Evolutionary conservation across 1,140 invertebrate species (phyloP).

Genomic region (Leptestheria dahalacensis): DNA sequence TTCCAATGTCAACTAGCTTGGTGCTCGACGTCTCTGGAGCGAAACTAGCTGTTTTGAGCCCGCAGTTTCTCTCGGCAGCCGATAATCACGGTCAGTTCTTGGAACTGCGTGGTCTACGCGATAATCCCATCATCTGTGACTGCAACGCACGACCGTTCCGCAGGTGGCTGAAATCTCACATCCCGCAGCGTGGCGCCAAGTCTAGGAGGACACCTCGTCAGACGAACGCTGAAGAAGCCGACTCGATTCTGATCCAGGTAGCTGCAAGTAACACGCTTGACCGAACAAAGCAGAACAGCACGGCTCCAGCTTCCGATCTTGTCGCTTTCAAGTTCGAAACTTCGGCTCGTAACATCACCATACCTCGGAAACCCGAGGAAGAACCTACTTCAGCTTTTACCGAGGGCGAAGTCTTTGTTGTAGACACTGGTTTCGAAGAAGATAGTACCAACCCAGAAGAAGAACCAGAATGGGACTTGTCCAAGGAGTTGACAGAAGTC

Average conservation of each 20-base stretch:
- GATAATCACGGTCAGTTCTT: conserved; percentile 62
- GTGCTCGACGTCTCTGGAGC: conserved; percentile 60
- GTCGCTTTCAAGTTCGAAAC: conserved; percentile 2
- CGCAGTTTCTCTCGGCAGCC: conserved; percentile 56
- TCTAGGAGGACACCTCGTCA: conserved; percentile 4
- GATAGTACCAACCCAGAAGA: neutral
- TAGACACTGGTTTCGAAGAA: neutral
- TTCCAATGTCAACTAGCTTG: conserved; percentile 71
- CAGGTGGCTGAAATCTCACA: conserved; percentile 45
- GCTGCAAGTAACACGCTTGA: conserved; percentile 26
- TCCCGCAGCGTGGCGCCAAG: neutral
- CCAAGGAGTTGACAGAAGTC: conserved; percentile 29
- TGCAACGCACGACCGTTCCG: conserved; percentile 62
- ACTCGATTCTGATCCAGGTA: conserved; percentile 2
- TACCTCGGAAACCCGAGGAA: neutral
- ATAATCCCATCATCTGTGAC: conserved; percentile 69
- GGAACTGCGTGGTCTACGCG: conserved; percentile 48
- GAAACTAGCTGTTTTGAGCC: conserved; percentile 52
- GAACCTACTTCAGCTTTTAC: neutral
- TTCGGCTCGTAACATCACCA: neutral
- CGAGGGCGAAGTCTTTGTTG: conserved; percentile 9
- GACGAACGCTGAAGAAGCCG: neutral
- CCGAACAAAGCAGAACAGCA: conserved; percentile 24
- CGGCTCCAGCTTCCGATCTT: conserved; percentile 5
- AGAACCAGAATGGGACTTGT: neutral